A percentile compares a stretch with the other conserved stretches of the same genome.
phyloP scores from a whole-genome alignment of 2,888 invertebrate genomes.

The Agrotis clavis region DNA sequence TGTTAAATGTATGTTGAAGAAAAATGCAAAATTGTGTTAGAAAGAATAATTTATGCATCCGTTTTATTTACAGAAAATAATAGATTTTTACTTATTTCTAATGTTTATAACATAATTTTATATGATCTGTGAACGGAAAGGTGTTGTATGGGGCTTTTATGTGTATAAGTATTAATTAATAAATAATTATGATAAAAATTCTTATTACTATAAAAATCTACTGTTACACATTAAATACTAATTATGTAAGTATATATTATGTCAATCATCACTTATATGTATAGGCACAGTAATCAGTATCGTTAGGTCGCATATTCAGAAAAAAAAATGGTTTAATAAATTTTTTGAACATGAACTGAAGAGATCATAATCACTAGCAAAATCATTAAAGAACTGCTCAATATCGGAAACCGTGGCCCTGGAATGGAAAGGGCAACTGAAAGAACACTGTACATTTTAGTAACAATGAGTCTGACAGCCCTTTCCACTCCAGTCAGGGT shows the following conservation, averaged over 20 bases:
- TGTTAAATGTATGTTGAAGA: slow-evolving; percentile 1
- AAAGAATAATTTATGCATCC: neutral
- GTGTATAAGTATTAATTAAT: neutral
- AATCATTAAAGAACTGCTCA: neutral
- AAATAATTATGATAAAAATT: slow-evolving; percentile 14
- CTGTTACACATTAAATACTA: slow-evolving; percentile 22
- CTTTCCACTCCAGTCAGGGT: too few relatives aligned
- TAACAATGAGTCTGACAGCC: too few relatives aligned
- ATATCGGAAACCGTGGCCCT: neutral
- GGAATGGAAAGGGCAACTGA: too few relatives aligned
- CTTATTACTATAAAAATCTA: slow-evolving; percentile 37
- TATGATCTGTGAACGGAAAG: neutral
- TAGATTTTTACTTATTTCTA: neutral
- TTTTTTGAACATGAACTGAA: neutral
- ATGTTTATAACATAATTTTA: neutral
- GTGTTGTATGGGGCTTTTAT: neutral
- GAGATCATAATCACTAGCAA: neutral
- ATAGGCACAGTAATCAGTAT: slow-evolving; percentile 49
- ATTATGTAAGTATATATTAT: slow-evolving; percentile 53
- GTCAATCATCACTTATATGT: slow-evolving; percentile 50
- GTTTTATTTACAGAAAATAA: slow-evolving; percentile 8
- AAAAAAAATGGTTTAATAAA: neutral
- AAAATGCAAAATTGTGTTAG: slow-evolving; percentile 30
- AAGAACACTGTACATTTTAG: too few relatives aligned
- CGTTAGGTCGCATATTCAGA: slow-evolving; percentile 40